Evolutionary conservation across 2,888 invertebrate genomes (phyloP).

Genomic region (Cryptosula pallasiana): DNA sequence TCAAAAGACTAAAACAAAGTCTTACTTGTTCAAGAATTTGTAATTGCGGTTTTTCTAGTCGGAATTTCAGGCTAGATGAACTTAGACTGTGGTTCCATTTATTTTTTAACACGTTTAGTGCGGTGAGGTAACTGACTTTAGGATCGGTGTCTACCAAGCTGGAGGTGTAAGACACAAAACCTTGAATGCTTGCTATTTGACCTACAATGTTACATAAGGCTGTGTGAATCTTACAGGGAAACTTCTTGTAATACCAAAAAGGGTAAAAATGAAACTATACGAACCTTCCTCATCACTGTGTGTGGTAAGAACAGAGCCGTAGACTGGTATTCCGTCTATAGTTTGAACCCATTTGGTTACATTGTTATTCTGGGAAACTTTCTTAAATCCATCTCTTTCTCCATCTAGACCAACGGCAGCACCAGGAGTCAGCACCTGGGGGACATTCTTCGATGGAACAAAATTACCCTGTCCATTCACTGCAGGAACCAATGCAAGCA

Average conservation of each 20-base stretch:
- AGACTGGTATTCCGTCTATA: neutral
- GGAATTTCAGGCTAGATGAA: neutral
- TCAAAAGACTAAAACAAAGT: no score
- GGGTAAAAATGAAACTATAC: no score
- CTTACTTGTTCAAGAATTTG: neutral
- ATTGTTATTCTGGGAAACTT: neutral
- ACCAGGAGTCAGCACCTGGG: neutral
- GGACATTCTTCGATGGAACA: neutral
- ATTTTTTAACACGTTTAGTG: neutral
- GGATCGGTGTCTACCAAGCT: neutral
- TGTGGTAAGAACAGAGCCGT: neutral
- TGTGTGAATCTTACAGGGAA: no score
- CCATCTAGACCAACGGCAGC: neutral
- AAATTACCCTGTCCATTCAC: neutral
- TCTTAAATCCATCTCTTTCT: neutral
- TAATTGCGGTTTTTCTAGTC: neutral
- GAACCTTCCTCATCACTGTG: no score
- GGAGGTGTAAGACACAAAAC: neutral
- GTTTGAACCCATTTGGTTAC: neutral
- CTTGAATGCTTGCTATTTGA: no score
- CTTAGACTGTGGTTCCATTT: neutral
- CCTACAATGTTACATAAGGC: no score
- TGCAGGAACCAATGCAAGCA: no score
- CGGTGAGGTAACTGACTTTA: neutral
- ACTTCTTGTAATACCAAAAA: no score